Percentiles rank a stretch among this genome's conserved stretches.
Conservation (phyloP, 1,140 invertebrate genomes). For the Pinna nobilis region DNA sequence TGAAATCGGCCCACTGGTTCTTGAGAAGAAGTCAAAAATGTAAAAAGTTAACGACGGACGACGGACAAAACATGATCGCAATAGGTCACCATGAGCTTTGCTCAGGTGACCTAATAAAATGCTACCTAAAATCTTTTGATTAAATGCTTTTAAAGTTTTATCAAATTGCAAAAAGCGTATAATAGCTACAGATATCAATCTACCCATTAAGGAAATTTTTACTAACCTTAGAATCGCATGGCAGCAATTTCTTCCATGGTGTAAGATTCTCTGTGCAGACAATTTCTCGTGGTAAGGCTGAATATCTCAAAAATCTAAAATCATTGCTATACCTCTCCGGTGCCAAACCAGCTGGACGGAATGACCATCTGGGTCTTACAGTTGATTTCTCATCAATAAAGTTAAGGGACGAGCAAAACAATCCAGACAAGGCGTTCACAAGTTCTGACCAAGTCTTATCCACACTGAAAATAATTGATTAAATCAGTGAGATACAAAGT, state of each 20-base stretch:
- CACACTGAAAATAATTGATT: constrained; percentile 17
- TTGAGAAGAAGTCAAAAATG: too few species aligned
- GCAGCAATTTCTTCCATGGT: constrained; percentile 97
- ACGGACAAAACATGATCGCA: too few species aligned
- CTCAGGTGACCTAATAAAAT: too few species aligned
- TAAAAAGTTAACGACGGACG: too few species aligned
- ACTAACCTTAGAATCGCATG: constrained; percentile 80
- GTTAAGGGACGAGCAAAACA: constrained; percentile 97
- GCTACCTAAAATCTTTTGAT: too few species aligned
- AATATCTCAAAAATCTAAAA: constrained; percentile 81
- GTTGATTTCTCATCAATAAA: constrained; percentile 94
- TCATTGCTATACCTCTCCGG: constrained; percentile 70
- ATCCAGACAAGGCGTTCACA: constrained; percentile 91
- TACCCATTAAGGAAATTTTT: too few species aligned
- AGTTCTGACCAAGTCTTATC: constrained; percentile 91
- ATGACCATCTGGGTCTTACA: constrained; percentile 87
- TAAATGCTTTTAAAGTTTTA: too few species aligned
- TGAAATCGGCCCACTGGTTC: too few species aligned
- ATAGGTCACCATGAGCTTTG: too few species aligned
- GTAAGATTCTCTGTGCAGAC: constrained; percentile 99
- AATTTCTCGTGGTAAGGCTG: constrained; percentile 93
- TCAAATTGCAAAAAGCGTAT: too few species aligned
- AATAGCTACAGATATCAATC: too few species aligned
- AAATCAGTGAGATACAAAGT: too few species aligned
- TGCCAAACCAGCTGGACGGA: constrained; percentile 84